Evolutionary conservation across 1,140 invertebrate species (phyloP), one percentile per base, ranked within the genome.

Genomic region (Dreissena rostriformis): DNA sequence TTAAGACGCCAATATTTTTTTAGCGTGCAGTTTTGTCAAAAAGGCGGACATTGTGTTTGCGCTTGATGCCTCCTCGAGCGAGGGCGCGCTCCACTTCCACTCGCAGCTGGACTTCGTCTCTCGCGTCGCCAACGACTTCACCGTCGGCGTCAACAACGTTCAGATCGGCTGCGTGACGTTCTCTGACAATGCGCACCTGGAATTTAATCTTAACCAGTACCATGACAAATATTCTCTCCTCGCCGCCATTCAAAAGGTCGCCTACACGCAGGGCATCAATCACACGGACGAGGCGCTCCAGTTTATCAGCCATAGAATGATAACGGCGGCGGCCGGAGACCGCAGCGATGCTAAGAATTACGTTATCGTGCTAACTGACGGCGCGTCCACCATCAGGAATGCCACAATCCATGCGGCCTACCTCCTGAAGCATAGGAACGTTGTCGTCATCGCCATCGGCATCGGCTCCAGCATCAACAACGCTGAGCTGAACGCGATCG

Each of bases 1-100:
- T n/a, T n/a, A n/a, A n/a, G n/a, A n/a, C n/a, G n/a, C n/a, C n/a
- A n/a, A n/a, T n/a, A n/a, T n/a, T n/a, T n/a, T n/a, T n/a, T n/a
- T 55, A 55, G 72, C 52, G 17, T 74, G 72, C 61, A 17, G 28
- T 0, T 74, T 57, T 57, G 15, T 74, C 2, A 19, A 51, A 15
- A 80, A 77, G 14, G 88, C 90, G 14, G 89, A 91, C 53, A 87
- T 91, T 0, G 87, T 91, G 19, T 89, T 91, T 77, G 66, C 88
- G n/a, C 55, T 91, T 6, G 89, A 91, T 66, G 82, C 84, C 14
- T 90, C 89, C 4, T 87, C 85, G 51, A 90, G 88, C 76, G 89
- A 90, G 24, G 85, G 88, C 19, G 28, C 79, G 15, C 26, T 72
- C 19, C 73, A 86, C 22, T 90, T 88, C 65, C 49, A 78, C 4